A percentile compares a stretch with the other conserved stretches of the same genome.
Conservation (phyloP, 2,113 vertebrate genomes). For the Melanotaenia duboulayi region DNA sequence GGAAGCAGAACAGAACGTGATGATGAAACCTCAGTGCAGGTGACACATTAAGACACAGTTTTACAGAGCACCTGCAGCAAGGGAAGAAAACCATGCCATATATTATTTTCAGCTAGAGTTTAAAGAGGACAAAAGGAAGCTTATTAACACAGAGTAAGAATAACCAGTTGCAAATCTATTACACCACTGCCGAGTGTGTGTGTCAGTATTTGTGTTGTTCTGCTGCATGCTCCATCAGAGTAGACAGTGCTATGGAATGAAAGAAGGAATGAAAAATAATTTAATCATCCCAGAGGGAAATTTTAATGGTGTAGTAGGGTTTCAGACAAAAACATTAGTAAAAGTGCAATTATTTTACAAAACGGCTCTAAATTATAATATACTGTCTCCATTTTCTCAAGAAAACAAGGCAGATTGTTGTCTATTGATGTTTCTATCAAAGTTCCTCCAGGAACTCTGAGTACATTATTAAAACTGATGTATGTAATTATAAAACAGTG, state of each 20-base stretch:
- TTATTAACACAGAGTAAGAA: neutral
- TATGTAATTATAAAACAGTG: conserved; percentile 17
- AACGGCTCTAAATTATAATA: neutral
- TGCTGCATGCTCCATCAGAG: conserved; percentile 29
- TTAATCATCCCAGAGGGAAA: too few species aligned
- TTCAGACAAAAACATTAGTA: too few species aligned
- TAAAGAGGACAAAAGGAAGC: neutral
- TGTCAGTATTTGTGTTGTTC: conserved; percentile 53
- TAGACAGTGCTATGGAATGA: conserved; percentile 9
- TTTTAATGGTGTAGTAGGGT: too few species aligned
- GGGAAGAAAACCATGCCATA: neutral
- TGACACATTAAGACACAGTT: conserved; percentile 13
- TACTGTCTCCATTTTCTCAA: neutral
- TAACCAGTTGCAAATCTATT: conserved; percentile 34
- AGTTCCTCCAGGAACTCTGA: neutral
- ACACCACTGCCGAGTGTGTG: conserved; percentile 14
- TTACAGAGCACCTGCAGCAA: neutral
- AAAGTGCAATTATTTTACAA: neutral
- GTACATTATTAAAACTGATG: conserved; percentile 12
- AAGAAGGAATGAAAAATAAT: too few species aligned
- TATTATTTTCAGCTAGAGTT: neutral
- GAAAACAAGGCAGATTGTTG: neutral
- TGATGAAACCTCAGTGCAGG: conserved; percentile 22
- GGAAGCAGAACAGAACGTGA: neutral
- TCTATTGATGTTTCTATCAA: neutral